These are phyloP conservation scores for Parnassius orleans DNA, from an alignment of 2,888 invertebrate genomes.

Conservation along the genomic window DNA sequence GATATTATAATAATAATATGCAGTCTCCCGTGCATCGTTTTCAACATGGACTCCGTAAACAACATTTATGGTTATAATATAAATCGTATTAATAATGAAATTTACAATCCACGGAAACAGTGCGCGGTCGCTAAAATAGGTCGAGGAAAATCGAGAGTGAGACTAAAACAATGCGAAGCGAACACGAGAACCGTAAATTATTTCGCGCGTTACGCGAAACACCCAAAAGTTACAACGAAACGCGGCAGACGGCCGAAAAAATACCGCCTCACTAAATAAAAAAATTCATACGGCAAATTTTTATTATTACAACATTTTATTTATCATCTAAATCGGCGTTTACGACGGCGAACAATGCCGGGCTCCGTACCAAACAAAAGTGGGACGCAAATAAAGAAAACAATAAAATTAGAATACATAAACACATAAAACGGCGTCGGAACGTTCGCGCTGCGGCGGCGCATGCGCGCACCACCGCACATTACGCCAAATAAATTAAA, in stretches of 20 bases:
- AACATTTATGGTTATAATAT: background rate
- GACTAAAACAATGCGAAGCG: conserved; percentile 8
- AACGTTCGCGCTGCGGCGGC: conserved; percentile 58
- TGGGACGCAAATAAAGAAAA: conserved; percentile 81
- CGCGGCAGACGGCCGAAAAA: conserved; percentile 30
- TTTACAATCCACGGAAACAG: conserved; percentile 3
- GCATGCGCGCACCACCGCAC: conserved; percentile 51
- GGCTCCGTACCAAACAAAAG: conserved; percentile 77
- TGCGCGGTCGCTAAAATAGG: conserved; percentile 14
- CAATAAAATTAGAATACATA: conserved; percentile 81
- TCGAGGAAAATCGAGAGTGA: conserved; percentile 6
- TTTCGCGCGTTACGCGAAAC: conserved; percentile 31
- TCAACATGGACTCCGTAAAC: background rate
- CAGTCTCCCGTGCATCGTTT: background rate
- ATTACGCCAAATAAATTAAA: conserved; percentile 66
- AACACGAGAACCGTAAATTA: conserved; percentile 16
- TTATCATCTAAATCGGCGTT: conserved; percentile 80
- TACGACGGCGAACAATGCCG: conserved; percentile 78
- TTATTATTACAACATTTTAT: conserved; percentile 74
- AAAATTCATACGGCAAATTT: conserved; percentile 43
- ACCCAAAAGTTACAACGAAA: conserved; percentile 31
- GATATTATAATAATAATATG: no score
- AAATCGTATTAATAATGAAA: background rate
- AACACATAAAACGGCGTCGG: conserved; percentile 77
- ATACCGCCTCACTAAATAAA: conserved; percentile 41